Evolutionary conservation across 2,797 vertebrate species (phyloP), one percentile per base, ranked within the genome.

Genomic region (Florisuga fusca): DNA sequence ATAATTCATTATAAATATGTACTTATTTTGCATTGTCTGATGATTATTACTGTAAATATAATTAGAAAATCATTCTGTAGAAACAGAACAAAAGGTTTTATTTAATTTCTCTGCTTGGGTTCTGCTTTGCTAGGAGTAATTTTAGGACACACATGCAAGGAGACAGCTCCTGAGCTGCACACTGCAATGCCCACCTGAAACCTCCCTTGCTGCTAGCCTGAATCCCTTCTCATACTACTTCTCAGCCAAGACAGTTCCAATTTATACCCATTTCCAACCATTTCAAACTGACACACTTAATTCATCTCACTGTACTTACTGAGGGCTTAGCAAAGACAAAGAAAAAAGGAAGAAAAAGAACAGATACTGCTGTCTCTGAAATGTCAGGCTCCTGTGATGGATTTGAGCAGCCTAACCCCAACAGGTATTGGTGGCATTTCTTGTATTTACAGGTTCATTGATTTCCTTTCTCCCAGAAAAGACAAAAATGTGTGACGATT

Each of bases 211-310:
- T 69, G 5, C 93, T 72, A 89, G 93, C 85, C 75, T 69, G 16
- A 0, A 91, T 93, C 84, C 83, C 9, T 0, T 90, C 91, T 95
- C 89, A 43, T 57, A 2, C 51, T 26, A 36, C 64, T 96, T 92
- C 95, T 89, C 80, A 84, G 67, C 64, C 78, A 92, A 93, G 93
- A 91, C 83, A 93, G 94, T 80, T 96, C 89, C 92, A 93, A 93
- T 97, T 96, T 89, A 93, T 90, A 93, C 89, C 80, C 53, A 1
- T 94, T 96, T 95, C 71, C 59, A 79, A 25, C 80, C 71, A 74
- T 95, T 96, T 96, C 90, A 90, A 93, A 43, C 72, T 95, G 96
- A 96, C 90, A 85, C 59, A 91, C 96, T 86, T 79, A 95, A 96
- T 95, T 93, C 85, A 74, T 94, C 62, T 96, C 94, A 81, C 63